Base-by-base conservation (phyloP, 2,888 invertebrate species). In the Agonopterix subpropinquella region DNA sequence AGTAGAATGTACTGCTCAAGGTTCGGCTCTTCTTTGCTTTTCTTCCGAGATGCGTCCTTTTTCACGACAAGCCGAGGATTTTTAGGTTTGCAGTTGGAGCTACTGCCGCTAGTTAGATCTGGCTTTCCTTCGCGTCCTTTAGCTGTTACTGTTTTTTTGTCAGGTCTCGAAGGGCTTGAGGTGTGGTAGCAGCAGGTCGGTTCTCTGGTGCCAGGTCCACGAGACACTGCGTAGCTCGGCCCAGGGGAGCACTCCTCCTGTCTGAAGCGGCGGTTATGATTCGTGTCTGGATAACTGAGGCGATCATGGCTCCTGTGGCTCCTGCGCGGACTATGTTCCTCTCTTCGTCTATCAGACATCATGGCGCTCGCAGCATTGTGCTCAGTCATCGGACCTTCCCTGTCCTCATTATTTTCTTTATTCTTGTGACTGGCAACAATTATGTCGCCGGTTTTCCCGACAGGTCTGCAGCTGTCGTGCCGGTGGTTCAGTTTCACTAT, bases 361-460 rank as follows among this genome's bases (percentile, higher is more conserved):
- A 70, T 62, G 2, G 65, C 62, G 50, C 77, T 78, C 0, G 63
- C 70, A 36, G 72, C 64, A 46, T 73, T 79, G 42, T 76, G 72
- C 41, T 79, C 77, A 47, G 70, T 78, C 2, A 65, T 65, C 2
- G 64, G 56, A 5, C 66, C 57, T 15, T 81, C 76, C 37, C 53
- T 61, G 8, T 64, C 62, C 4, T 79, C 80, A 48, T 67, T 67
- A 4, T 67, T 65, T 18, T 71, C 72, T 45, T 63, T 77, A 49
- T 80, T 77, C 59, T 87, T 86, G 51, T 87, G 80, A 58, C 83
- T 87, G 8, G 88, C 88, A 8, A 88, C 88, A 46, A 88, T 87
- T 11, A 88, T 85, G 58, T 86, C 87, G 3, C 87, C 87, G 11
- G 86, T 87, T 64, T 88, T 88, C 4, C 88, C 88, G 7, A 86